Conservation (phyloP, 2,888 invertebrate species). For the Esperia sulphurella region DNA sequence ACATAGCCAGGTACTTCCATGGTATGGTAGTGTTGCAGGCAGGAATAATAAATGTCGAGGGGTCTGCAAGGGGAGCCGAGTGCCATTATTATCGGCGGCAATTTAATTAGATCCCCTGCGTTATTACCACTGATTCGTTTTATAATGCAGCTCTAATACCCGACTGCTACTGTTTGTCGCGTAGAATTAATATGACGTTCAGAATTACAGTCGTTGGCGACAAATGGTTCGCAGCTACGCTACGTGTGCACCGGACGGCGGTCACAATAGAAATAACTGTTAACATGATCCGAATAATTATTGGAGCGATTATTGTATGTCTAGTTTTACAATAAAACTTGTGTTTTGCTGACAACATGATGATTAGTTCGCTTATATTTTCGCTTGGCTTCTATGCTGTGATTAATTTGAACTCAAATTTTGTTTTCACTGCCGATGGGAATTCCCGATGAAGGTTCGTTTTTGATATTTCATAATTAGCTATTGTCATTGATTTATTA, state of each 20-base stretch:
- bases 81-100: slow-evolving; percentile 76
- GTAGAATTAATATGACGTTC: slow-evolving; percentile 38
- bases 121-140: slow-evolving; percentile 76
- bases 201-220: slow-evolving; percentile 40
- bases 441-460: too few relatives aligned
- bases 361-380: too few relatives aligned
- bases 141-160: slow-evolving; percentile 68
- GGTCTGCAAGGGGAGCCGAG: slow-evolving; percentile 64
- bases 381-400: too few relatives aligned
- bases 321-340: neutral
- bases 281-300: slow-evolving; percentile 25
- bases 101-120: slow-evolving; percentile 77
- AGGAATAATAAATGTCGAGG: slow-evolving; percentile 74
- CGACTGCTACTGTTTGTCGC: slow-evolving; percentile 27
- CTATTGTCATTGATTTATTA: neutral
- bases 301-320: slow-evolving; percentile 12
- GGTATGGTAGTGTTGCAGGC: slow-evolving; percentile 51
- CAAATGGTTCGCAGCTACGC: slow-evolving; percentile 26
- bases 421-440: too few relatives aligned
- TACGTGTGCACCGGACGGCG: slow-evolving; percentile 16
- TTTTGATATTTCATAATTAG: too few relatives aligned
- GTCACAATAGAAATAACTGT: slow-evolving; percentile 26
- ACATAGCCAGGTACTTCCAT: slow-evolving; percentile 32
- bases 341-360: neutral
- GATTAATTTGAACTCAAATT: too few relatives aligned